A percentile compares a stretch with the other conserved stretches of the same genome.
Conservation (phyloP, 23 tunicate genomes). For the Ascidia mentula region DNA sequence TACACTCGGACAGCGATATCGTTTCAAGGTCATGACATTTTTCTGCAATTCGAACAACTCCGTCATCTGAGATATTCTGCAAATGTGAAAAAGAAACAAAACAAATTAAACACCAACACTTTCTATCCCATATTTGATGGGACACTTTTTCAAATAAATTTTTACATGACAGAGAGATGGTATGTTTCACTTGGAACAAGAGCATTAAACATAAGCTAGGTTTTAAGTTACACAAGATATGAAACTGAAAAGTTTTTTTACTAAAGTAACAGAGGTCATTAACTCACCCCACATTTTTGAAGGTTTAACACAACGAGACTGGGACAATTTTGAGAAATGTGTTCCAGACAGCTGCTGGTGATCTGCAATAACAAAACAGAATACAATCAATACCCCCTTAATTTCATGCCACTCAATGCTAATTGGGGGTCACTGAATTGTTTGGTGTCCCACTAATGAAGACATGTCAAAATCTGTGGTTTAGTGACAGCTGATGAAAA, state of each 20-base stretch:
- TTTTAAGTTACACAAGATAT: too few species aligned
- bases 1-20: slow-evolving; percentile 73
- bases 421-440: neutral
- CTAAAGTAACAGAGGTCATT: too few species aligned
- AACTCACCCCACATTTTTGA: slow-evolving; percentile 78
- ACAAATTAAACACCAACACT: too few species aligned
- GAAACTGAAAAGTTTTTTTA: too few species aligned
- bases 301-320: slow-evolving; percentile 47
- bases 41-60: slow-evolving; percentile 51
- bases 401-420: neutral
- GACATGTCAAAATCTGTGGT: too few species aligned
- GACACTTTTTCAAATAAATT: neutral
- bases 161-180: too few species aligned
- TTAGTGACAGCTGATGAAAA: too few species aligned
- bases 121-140: too few species aligned
- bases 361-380: slow-evolving; percentile 46
- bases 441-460: neutral
- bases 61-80: slow-evolving; percentile 79
- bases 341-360: slow-evolving; percentile 45
- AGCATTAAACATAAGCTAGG: too few species aligned
- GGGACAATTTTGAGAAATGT: slow-evolving; percentile 59
- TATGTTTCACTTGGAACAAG: too few species aligned
- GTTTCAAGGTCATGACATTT: slow-evolving; percentile 74
- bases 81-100: too few species aligned
- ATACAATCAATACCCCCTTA: neutral